Evolutionary conservation across 2,797 vertebrate species (phyloP).

Genomic region (Distichodus sexfasciatus): DNA sequence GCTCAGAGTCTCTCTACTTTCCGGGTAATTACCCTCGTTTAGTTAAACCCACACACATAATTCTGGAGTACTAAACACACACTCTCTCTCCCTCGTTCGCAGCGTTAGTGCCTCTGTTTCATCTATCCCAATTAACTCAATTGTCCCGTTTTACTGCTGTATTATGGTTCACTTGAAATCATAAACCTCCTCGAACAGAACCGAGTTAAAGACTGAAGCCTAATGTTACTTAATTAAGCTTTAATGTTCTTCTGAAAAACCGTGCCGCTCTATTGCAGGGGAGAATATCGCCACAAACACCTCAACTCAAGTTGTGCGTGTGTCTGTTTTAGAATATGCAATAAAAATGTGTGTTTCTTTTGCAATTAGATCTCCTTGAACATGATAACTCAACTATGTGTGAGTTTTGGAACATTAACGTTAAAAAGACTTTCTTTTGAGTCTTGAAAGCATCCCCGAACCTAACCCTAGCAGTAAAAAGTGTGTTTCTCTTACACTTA

Average conservation of each 20-base stretch:
- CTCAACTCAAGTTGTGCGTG: too few relatives aligned
- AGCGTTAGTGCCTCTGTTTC: constrained; percentile 8
- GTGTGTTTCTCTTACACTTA: too few relatives aligned
- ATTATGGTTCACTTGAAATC: constrained; percentile 2
- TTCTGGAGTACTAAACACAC: constrained; percentile 14
- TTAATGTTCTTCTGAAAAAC: background rate
- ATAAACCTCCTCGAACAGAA: background rate
- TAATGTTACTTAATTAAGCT: background rate
- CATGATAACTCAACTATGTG: background rate
- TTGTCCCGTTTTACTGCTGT: constrained; percentile 12
- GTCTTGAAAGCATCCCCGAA: too few relatives aligned
- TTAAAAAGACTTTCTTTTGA: too few relatives aligned
- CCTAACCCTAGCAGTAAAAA: too few relatives aligned
- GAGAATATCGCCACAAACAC: too few relatives aligned
- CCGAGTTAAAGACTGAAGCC: background rate
- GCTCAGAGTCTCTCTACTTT: constrained; percentile 14
- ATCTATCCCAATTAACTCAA: constrained; percentile 33
- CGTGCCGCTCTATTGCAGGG: background rate
- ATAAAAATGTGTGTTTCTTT: too few relatives aligned
- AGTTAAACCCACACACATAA: constrained; percentile 37
- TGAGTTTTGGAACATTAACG: too few relatives aligned
- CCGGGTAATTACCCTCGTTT: constrained; percentile 45
- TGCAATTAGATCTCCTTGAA: too few relatives aligned
- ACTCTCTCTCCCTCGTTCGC: background rate
- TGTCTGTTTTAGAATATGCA: background rate